Percentiles rank a stretch among this genome's conserved stretches.
These are phyloP conservation scores for Ciconia boyciana DNA, from an alignment of 2,113 vertebrate species.

Conservation along the genomic window DNA sequence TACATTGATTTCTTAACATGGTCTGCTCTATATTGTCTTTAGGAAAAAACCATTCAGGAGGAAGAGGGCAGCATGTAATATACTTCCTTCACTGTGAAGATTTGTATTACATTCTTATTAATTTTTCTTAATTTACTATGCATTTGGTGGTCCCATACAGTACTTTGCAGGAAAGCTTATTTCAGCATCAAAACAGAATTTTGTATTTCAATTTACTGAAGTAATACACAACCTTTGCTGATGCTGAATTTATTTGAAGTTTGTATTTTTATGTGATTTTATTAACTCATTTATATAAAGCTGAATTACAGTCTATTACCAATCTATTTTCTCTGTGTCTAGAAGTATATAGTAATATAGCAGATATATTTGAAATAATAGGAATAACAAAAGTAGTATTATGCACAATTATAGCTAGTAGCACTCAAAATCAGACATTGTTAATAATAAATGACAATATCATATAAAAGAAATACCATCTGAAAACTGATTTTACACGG, in stretches of 20 bases:
- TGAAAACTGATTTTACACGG: slow-evolving; percentile 62
- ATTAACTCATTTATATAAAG: slow-evolving; percentile 9
- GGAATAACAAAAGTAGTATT: slow-evolving; percentile 1
- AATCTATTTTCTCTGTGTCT: slow-evolving; percentile 16
- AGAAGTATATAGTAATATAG: neutral
- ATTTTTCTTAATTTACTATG: neutral
- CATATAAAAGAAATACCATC: slow-evolving; percentile 32
- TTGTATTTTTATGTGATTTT: neutral
- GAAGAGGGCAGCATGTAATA: neutral
- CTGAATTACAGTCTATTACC: neutral
- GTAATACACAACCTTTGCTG: neutral
- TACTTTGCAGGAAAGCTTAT: neutral
- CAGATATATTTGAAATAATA: slow-evolving; percentile 20
- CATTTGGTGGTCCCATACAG: neutral
- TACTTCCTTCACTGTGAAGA: neutral
- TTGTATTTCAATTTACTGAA: neutral
- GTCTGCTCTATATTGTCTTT: neutral
- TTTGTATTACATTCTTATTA: neutral
- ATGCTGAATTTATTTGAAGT: neutral
- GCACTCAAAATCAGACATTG: slow-evolving; percentile 28
- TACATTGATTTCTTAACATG: neutral
- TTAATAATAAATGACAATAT: slow-evolving; percentile 48
- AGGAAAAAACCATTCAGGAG: neutral
- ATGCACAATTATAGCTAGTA: slow-evolving; percentile 18
- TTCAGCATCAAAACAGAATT: neutral